A percentile compares a stretch with the other conserved stretches of the same genome.
Evolutionary conservation across 2,888 invertebrate species (phyloP).

Genomic region (Drosophila histrio): DNA sequence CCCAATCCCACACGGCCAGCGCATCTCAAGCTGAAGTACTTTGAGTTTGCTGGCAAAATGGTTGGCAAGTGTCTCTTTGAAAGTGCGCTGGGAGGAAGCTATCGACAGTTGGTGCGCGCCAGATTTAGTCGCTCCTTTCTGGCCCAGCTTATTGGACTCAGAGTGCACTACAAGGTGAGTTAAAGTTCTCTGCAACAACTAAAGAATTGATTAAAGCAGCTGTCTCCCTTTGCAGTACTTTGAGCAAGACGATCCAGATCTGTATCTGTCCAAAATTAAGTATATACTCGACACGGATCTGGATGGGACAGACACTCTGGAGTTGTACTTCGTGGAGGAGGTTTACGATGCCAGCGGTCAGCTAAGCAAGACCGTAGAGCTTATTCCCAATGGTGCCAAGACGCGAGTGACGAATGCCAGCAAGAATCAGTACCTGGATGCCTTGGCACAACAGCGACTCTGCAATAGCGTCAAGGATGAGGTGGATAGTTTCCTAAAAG

Average conservation of each 20-base stretch:
- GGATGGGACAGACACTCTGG: conserved; percentile 90
- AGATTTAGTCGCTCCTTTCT: conserved; percentile 96
- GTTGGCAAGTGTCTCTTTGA: conserved; percentile 98
- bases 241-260: conserved; percentile 97
- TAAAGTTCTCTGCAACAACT: no score
- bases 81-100: conserved; percentile 94
- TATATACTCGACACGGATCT: conserved; percentile 96
- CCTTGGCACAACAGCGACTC: conserved; percentile 94
- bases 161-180: conserved; percentile 94
- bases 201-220: fast-evolving
- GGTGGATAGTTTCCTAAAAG: conserved; percentile 94
- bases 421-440: conserved; percentile 91
- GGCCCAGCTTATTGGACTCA: conserved; percentile 95
- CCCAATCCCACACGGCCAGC: conserved; percentile 92
- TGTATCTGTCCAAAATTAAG: conserved; percentile 96
- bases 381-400: conserved; percentile 92
- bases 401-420: conserved; percentile 87
- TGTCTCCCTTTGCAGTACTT: conserved; percentile 88
- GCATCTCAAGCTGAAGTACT: conserved; percentile 93
- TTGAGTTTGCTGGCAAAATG: conserved; percentile 96
- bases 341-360: conserved; percentile 92
- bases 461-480: conserved; percentile 92
- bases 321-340: conserved; percentile 95
- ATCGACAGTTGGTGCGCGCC: conserved; percentile 95
- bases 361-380: conserved; percentile 90